Conservation (phyloP, 1,140 invertebrate species). For the Sinonovacula constricta region DNA sequence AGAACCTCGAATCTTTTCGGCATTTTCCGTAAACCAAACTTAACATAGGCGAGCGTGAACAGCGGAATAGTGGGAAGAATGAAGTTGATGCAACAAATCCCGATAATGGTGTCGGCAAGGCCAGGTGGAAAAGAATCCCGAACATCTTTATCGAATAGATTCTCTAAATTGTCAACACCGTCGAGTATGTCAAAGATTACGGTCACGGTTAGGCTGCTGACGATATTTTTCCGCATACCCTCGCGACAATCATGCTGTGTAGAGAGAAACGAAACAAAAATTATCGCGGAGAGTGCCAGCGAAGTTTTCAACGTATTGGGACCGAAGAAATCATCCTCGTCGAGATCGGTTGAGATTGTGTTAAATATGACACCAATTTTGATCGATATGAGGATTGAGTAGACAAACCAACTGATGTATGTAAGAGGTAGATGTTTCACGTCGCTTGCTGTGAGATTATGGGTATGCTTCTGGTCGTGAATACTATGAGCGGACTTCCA, state of each 20-base stretch:
- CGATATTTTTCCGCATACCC: conserved; percentile 78
- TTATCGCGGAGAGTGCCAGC: conserved; percentile 78
- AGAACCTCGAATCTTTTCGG: conserved; percentile 70
- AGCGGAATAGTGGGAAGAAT: conserved; percentile 81
- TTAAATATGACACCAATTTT: conserved; percentile 81
- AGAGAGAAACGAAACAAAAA: conserved; percentile 81
- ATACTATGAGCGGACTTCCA: conserved; percentile 11
- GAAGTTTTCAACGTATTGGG: conserved; percentile 80
- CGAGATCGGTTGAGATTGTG: conserved; percentile 69
- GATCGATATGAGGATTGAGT: conserved; percentile 78
- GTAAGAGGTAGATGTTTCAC: conserved; percentile 75
- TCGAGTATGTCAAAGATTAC: conserved; percentile 81
- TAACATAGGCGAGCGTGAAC: conserved; percentile 79
- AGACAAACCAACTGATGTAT: conserved; percentile 81
- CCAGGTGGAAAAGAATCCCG: conserved; percentile 69
- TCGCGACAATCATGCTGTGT: conserved; percentile 80
- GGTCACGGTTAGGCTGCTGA: conserved; percentile 69
- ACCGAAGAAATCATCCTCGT: conserved; percentile 77
- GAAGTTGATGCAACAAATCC: conserved; percentile 81
- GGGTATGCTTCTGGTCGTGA: background rate
- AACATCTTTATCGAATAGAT: conserved; percentile 72
- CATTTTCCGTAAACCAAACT: conserved; percentile 62
- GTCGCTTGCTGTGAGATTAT: background rate
- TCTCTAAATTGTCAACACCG: conserved; percentile 79
- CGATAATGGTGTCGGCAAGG: conserved; percentile 79